Evolutionary conservation across 1,140 invertebrate species (phyloP), one percentile per base, ranked within the genome.

Genomic region (Habropoda laboriosa): DNA sequence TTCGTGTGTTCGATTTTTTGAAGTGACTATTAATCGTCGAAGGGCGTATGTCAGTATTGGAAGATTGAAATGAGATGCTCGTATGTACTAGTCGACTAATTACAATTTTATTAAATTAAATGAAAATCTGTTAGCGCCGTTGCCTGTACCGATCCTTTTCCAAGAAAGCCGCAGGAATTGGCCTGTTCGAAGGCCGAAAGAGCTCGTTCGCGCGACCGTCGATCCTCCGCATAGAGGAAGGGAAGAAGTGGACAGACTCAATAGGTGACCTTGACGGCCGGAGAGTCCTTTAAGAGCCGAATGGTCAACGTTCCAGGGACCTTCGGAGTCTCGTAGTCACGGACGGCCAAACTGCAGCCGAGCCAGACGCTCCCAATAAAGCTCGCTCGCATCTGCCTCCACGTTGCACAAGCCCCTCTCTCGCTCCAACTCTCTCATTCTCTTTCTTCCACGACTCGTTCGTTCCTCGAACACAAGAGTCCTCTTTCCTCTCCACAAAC

Each of bases 291-390:
- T 86, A 85, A 90, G 83, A 89, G 80, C 85, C 86, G 83, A 87
- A 89, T 90, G 90, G 90, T 91, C 90, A 91, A 91, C 85, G 90
- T 90, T 91, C 90, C 89, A 73, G 82, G 88, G 89, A 90, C 90
- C 90, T 91, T 91, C 89, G 85, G 73, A 75, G 81, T 83, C 87
- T 83, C 82, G 83, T 89, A 87, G 89, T 89, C 89, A 90, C 78
- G 89, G 89, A 90, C 89, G 82, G 81, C 85, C 88, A 89, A 91
- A 91, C 90, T 90, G 85, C 87, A 89, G 72, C 72, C 60, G 32
- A 61, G 73, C 85, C 88, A 90, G 88, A 89, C 87, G 89, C 87
- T 89, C 87, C 89, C 89, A 87, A 90, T 90, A 90, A 90, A 84
- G 78, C 80, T 83, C 79, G 75, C 75, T 71, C 71, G 71, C 86